Conservation (phyloP, 1,140 invertebrate genomes). For the Meloidogyne chitwoodi region DNA sequence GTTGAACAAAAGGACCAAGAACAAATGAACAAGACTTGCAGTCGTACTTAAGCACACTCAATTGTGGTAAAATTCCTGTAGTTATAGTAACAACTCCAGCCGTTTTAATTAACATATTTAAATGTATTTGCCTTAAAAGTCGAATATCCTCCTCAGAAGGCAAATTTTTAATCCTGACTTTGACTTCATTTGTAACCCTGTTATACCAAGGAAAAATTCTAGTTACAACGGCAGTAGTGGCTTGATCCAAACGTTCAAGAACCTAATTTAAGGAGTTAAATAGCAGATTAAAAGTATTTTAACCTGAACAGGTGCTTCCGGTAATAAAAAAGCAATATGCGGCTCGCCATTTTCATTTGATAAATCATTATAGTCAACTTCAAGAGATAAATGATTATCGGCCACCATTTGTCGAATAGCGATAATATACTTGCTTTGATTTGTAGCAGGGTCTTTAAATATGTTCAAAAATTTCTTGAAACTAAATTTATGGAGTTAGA, state of each 20-base stretch:
- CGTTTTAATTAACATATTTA: constrained; percentile 86
- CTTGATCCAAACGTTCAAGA: constrained; percentile 56
- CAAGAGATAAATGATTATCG: constrained; percentile 75
- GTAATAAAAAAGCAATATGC: constrained; percentile 88
- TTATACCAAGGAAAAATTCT: constrained; percentile 93
- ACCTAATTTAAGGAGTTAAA: constrained; percentile 66
- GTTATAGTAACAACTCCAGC: constrained; percentile 90
- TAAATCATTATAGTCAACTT: constrained; percentile 85
- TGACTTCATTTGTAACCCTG: constrained; percentile 73
- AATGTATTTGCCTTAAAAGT: constrained; percentile 87
- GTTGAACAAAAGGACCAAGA: constrained; percentile 90
- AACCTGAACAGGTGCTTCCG: constrained; percentile 88
- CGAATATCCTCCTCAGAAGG: constrained; percentile 91
- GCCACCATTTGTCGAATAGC: constrained; percentile 54
- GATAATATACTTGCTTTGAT: constrained; percentile 46
- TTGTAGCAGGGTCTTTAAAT: constrained; percentile 43
- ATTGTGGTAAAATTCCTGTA: constrained; percentile 88
- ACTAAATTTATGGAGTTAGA: constrained; percentile 18
- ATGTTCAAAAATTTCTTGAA: constrained; percentile 52
- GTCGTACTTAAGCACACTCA: constrained; percentile 92
- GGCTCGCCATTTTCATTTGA: constrained; percentile 76
- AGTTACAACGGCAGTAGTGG: constrained; percentile 84
- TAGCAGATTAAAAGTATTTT: too few species aligned
- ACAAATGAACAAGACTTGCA: constrained; percentile 92
- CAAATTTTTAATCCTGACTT: constrained; percentile 84